Evolutionary conservation across 1,140 invertebrate species (phyloP), one percentile per base, ranked within the genome.

Genomic region (Patella vulgata): DNA sequence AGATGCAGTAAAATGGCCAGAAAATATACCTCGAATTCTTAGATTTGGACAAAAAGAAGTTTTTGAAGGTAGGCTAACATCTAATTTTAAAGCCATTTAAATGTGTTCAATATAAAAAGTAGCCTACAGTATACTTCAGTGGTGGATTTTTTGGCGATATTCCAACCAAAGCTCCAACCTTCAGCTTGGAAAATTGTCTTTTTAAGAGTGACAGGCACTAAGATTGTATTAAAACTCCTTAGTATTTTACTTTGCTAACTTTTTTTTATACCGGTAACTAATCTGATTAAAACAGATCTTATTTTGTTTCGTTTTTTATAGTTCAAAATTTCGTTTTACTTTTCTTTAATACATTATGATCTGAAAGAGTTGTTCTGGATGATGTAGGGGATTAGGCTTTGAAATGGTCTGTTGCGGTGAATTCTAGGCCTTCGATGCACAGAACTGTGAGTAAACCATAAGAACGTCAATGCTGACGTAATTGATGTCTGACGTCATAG

Each of bases 41-140:
- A 66, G 72, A 33, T 68, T 74, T 25, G 71, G 52, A 19, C 68
- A 74, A 23, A 68, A 70, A 60, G 71, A 77, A 52, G 70, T 73
- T 0, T 79, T 79, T 74, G 71, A 77, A 73, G 77, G 77, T 79
- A 59, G 44, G 52, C 42, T 21, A 19, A 9, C 9, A 19, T 44
- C 42, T 14, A 19, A 17, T 28, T 21, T 60, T 14, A 25, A 46
- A 28, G 11, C 44, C 4, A 31, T 5, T 42, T 40, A 28, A 6
- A 3, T 48, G 14, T 5, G 21, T 17, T 30, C 4, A 5, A 21
- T 19, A 50, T 23, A 23, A 5, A 30, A 2, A 30, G 14, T 50
- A 56, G 14, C 40, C 25, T n/a, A 2, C 27, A 31, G n/a, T 36
- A n/a, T 40, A 12, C 21, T 33, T 44, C 21, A 12, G 57, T 52